phyloP scores from a whole-genome alignment of 2,888 invertebrate species.

The Chaetogeoica ovagalla region DNA sequence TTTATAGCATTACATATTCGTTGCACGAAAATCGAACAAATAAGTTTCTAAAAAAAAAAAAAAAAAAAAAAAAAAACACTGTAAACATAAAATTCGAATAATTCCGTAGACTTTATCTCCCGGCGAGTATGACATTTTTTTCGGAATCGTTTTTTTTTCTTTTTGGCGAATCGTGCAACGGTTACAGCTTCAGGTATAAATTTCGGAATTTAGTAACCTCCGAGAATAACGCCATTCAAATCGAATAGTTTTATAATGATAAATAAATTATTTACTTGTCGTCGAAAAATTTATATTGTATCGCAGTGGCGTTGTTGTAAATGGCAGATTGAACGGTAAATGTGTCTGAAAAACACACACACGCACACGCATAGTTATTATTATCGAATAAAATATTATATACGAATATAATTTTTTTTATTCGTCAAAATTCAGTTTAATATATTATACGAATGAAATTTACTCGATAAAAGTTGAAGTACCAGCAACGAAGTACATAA shows the following conservation, averaged over 20 bases:
- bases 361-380: background rate
- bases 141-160: no score
- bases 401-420: background rate
- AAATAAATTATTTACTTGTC: conserved; percentile 17
- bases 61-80: no score
- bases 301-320: background rate
- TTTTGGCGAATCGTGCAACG: no score
- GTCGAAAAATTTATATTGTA: conserved; percentile 7
- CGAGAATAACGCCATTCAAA: no score
- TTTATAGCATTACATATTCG: no score
- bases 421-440: background rate
- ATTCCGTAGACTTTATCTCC: no score
- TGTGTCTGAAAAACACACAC: conserved; percentile 2
- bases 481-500: background rate
- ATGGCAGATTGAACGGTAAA: background rate
- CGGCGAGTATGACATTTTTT: no score
- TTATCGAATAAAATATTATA: background rate
- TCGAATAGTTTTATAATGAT: background rate
- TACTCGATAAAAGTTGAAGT: conserved; percentile 12
- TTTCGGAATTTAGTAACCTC: no score
- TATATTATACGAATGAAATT: background rate
- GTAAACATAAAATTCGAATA: no score
- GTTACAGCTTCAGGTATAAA: no score
- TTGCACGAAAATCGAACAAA: no score
- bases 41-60: no score